Percentiles rank a stretch among this genome's conserved stretches.
Conservation (phyloP, 2,797 vertebrate species). For the Neomorphus geoffroyi region DNA sequence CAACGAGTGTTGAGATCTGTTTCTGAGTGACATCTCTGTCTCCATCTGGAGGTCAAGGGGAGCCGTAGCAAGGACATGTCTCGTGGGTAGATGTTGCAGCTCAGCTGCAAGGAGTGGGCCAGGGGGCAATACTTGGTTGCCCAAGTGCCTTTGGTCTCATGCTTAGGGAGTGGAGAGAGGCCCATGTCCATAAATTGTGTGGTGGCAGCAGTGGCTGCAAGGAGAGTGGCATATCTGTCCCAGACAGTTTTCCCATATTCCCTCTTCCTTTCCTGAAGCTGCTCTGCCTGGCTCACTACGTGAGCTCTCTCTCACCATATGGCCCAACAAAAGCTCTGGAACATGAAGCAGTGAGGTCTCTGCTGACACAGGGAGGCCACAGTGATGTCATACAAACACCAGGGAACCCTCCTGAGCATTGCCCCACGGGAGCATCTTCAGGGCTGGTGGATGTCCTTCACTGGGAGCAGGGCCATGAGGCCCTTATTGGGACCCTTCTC, state of each 20-base stretch:
- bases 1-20: neutral
- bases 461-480: no score
- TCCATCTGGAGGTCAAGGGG: neutral
- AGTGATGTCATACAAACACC: neutral
- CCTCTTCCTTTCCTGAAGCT: neutral
- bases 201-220: neutral
- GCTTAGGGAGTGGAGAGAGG: neutral
- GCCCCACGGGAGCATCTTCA: neutral
- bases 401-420: neutral
- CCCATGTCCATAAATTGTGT: neutral
- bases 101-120: neutral
- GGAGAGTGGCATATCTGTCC: neutral
- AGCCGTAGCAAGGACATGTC: neutral
- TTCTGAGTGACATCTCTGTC: neutral
- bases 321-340: neutral
- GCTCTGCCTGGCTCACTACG: neutral
- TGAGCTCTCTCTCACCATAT: neutral
- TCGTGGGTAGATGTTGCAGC: neutral
- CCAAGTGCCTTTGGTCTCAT: neutral
- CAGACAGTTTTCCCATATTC: neutral
- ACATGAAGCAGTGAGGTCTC: neutral
- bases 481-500: neutral
- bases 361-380: neutral
- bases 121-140: fast-evolving
- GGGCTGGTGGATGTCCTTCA: neutral